These are phyloP conservation scores for Phyllotreta striolata DNA, from an alignment of 2,888 invertebrate genomes.

Conservation along the genomic window DNA sequence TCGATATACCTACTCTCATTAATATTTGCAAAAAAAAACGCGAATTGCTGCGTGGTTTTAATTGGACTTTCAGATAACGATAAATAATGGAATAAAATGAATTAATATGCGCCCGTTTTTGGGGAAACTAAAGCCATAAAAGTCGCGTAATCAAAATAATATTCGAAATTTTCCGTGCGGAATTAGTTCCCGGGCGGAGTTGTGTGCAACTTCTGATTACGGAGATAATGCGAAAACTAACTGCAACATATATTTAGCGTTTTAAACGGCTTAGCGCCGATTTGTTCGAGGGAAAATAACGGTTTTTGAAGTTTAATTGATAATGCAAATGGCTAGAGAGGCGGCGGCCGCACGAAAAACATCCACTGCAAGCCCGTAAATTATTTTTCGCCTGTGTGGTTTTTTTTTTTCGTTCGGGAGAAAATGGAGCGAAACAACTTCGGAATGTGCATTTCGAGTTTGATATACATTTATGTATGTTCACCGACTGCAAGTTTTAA, in stretches of 20 bases:
- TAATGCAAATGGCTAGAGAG: constrained; percentile 20
- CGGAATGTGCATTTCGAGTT: constrained; percentile 21
- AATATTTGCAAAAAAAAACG: too few relatives aligned
- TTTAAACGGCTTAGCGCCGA: constrained; percentile 20
- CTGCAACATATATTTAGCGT: constrained; percentile 23
- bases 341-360: constrained; percentile 16
- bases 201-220: constrained; percentile 21
- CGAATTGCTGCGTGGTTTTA: too few relatives aligned
- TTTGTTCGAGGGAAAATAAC: constrained; percentile 21
- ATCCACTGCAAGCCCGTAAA: constrained; percentile 21
- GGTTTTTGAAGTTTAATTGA: constrained; percentile 21
- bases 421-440: constrained; percentile 16
- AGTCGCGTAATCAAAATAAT: constrained; percentile 5
- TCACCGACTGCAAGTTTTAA: constrained; percentile 22
- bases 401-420: too few relatives aligned
- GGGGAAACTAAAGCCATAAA: constrained; percentile 10
- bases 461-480: constrained; percentile 21
- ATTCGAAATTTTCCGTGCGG: constrained; percentile 5
- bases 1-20: too few relatives aligned
- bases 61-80: too few relatives aligned
- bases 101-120: neutral
- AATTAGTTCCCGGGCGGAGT: constrained; percentile 7
- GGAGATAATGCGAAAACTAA: constrained; percentile 23
- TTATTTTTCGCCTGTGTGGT: constrained; percentile 12
- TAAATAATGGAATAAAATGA: neutral